Evolutionary conservation across 2,113 vertebrate genomes (phyloP).

Genomic region (Mesitornis unicolor): DNA sequence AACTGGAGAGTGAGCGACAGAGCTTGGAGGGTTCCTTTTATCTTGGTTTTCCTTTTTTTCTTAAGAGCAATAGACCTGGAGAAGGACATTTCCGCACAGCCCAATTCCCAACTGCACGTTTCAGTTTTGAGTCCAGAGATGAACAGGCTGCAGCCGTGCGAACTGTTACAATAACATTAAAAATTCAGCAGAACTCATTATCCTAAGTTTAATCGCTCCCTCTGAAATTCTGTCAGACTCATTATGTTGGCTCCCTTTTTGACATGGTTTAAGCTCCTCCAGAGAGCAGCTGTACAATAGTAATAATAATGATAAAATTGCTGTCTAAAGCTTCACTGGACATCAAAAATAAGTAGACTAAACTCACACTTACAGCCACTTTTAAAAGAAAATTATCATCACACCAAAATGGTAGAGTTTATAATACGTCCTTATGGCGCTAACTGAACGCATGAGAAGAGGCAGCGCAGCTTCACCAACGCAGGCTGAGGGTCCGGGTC

Average conservation of each 20-base stretch:
- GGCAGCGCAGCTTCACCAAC: accelerated
- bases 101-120: not conserved
- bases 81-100: not conserved
- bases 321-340: constrained; percentile 64
- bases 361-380: not conserved
- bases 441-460: not conserved
- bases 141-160: not conserved
- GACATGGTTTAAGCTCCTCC: constrained; percentile 45
- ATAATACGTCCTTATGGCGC: not conserved
- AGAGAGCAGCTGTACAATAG: constrained; percentile 46
- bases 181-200: constrained; percentile 55
- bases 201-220: constrained; percentile 46
- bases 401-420: not conserved
- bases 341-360: constrained; percentile 54
- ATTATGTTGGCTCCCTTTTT: constrained; percentile 59
- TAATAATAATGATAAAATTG: constrained; percentile 68
- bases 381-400: constrained; percentile 5
- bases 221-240: constrained; percentile 60
- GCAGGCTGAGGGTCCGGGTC: not conserved
- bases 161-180: constrained; percentile 43
- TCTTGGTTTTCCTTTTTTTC: not conserved
- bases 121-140: not conserved
- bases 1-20: not conserved
- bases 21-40: not conserved
- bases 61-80: not conserved